Evolutionary conservation across 2,113 vertebrate genomes (phyloP).

Genomic region (Cheirogaleus medius): DNA sequence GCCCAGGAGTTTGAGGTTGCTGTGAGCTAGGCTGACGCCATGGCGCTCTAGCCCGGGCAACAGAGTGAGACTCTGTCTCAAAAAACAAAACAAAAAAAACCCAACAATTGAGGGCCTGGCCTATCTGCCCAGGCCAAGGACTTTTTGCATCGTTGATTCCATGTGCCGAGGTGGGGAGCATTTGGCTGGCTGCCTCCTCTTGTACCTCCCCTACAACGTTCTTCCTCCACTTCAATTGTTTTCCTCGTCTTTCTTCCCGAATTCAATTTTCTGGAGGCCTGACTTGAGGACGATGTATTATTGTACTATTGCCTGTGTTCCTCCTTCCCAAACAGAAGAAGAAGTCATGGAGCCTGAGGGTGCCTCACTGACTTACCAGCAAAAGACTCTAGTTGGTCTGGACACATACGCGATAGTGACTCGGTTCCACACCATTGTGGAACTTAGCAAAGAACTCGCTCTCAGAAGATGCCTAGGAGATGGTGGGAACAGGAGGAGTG

Average conservation of each 20-base stretch:
- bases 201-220: not conserved
- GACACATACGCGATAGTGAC: not conserved
- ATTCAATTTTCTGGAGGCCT: not conserved
- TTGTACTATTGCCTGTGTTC: not conserved
- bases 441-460: not conserved
- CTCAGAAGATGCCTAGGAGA: not conserved
- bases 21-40: too few species aligned
- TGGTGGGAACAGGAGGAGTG: not conserved
- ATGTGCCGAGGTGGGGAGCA: not conserved
- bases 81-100: too few species aligned
- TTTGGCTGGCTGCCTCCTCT: not conserved
- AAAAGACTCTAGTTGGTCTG: not conserved
- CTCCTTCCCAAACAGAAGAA: not conserved
- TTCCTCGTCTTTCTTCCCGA: not conserved
- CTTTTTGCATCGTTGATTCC: not conserved
- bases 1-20: too few species aligned
- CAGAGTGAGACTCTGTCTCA: too few species aligned
- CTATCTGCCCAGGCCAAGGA: not conserved
- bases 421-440: not conserved
- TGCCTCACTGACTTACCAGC: not conserved
- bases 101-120: not conserved
- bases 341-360: not conserved
- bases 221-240: not conserved
- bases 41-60: too few species aligned
- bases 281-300: not conserved